These are phyloP conservation scores for Lineus longissimus DNA, from an alignment of 1,140 invertebrate species.

Conservation along the genomic window DNA sequence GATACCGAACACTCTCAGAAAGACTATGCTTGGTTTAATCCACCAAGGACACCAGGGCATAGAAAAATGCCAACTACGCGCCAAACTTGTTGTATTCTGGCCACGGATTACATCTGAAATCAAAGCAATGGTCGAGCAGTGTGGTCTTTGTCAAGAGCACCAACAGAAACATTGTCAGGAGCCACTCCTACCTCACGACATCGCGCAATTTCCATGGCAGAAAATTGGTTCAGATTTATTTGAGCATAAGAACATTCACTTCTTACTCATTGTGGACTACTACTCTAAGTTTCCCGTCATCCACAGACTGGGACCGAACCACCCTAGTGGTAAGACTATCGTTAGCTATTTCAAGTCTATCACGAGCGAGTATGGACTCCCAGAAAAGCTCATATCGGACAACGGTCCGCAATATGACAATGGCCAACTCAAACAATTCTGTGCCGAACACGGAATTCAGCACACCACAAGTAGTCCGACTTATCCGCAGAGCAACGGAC, in stretches of 20 bases:
- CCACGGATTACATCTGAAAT: slow-evolving; percentile 2
- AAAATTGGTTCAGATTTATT: slow-evolving; percentile 11
- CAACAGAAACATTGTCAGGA: background rate
- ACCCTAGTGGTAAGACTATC: background rate
- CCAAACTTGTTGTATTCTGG: background rate
- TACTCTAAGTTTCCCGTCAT: slow-evolving; percentile 3
- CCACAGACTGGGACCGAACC: background rate
- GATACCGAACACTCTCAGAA: slow-evolving; percentile 6
- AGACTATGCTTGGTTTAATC: slow-evolving; percentile 16
- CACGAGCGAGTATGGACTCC: slow-evolving; percentile 6
- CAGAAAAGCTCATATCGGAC: slow-evolving; percentile 5
- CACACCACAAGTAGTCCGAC: background rate
- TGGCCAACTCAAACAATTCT: background rate
- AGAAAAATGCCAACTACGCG: background rate
- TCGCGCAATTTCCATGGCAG: slow-evolving; percentile 12
- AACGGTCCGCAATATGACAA: slow-evolving; percentile 2
- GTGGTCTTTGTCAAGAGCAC: background rate
- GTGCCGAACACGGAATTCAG: background rate
- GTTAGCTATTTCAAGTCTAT: slow-evolving; percentile 1
- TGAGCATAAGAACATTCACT: slow-evolving; percentile 3
- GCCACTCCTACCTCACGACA: slow-evolving; percentile 10
- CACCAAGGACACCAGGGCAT: slow-evolving; percentile 7
- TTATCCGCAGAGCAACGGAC: background rate
- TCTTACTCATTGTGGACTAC: slow-evolving; percentile 11
- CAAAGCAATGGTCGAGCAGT: background rate